Evolutionary conservation across 2,797 vertebrate genomes (phyloP).

Genomic region (Borostomias antarcticus): DNA sequence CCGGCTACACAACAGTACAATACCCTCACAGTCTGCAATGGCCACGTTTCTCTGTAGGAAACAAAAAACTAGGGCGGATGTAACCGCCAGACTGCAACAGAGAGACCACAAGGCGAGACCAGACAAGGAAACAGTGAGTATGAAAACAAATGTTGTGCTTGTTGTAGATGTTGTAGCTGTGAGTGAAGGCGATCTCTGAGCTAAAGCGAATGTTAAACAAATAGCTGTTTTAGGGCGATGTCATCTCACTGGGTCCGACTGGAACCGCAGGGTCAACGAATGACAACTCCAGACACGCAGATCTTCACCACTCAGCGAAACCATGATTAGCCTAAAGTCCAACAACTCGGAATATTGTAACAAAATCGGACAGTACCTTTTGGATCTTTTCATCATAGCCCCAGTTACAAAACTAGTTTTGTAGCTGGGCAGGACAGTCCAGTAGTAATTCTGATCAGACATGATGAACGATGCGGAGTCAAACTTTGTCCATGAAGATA

Average conservation of each 20-base stretch:
- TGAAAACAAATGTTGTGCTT: neutral
- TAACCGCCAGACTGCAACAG: constrained; percentile 39
- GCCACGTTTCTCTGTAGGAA: constrained; percentile 75
- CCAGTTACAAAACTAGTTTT: constrained; percentile 79
- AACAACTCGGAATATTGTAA: no score
- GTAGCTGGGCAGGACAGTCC: constrained; percentile 80
- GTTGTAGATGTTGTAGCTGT: constrained; percentile 27
- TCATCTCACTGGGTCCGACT: neutral
- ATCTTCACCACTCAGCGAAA: no score
- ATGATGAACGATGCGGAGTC: constrained; percentile 48
- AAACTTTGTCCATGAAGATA: constrained; percentile 28
- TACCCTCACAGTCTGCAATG: constrained; percentile 47
- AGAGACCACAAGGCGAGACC: neutral
- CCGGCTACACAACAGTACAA: constrained; percentile 43
- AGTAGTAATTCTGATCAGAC: constrained; percentile 80
- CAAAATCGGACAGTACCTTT: constrained; percentile 63
- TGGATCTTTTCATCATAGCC: constrained; percentile 77
- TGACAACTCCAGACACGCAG: no score
- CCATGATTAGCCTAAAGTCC: neutral
- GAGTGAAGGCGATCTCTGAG: constrained; percentile 18
- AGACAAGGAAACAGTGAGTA: constrained; percentile 1
- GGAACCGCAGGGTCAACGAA: neutral
- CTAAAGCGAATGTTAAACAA: constrained; percentile 49
- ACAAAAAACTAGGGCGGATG: constrained; percentile 70
- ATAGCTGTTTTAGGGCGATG: constrained; percentile 30